Base-by-base conservation (phyloP, 2,797 vertebrate species). In the Poecilia velifera region DNA sequence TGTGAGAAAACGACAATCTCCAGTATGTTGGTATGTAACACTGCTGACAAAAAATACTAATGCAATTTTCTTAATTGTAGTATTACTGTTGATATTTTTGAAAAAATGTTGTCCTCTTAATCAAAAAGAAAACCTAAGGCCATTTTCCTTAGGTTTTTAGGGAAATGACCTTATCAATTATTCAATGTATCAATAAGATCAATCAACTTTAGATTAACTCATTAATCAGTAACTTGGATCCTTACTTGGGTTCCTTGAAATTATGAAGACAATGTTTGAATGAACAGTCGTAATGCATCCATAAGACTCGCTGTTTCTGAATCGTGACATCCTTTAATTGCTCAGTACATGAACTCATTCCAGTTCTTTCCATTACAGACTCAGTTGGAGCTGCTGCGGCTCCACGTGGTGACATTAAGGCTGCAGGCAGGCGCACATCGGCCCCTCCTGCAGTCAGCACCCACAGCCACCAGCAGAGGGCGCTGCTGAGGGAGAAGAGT, bases 401-500 rank as follows among this genome's bases (percentile, higher is more conserved):
- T 45, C 53, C 94, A n/a, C 94, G 91, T 49, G 84, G 84, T 3
- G 95, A 94, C 36, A 91, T 93, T 74, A 96, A 96, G 90, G 36
- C 92, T 31, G 79, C 81, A 57, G 90, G 93, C 57, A 96, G 96
- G 84, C 96, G 96, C 70, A 95, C 95, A 16, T 95, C 96, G 31
- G 84, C 95, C 36, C 95, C 96, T 0, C 93, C 95, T 81, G 80
- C 92, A 76, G 93, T 95, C 87, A 91, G 88, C 78, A 84, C 88
- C 79, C 96, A 92, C 84, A 64, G 86, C 83, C 93, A 92, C 74
- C 95, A 95, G 82, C 96, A 94, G 84, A 94, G 95, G 86, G 88
- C 91, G 36, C 94, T 94, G 51, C 72, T 96, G 81, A 95, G 94
- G 82, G 95, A 96, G 76, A 97, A 96, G 85, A 94, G 89, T 91